Conservation (phyloP, 2,797 vertebrate species). For the Hozukius guyotensis region DNA sequence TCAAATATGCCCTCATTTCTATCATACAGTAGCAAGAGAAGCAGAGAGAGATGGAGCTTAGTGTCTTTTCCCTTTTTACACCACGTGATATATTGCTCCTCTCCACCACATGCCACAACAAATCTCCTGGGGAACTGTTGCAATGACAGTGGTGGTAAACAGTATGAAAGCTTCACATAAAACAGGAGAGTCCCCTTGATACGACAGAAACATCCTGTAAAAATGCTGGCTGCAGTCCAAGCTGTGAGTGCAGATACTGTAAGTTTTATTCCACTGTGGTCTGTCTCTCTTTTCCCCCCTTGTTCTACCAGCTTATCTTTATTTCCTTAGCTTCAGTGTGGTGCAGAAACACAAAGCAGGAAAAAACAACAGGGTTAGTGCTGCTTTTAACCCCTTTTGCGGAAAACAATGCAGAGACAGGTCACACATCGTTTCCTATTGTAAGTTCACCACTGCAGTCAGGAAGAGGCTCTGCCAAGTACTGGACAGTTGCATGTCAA, state of each 20-base stretch:
- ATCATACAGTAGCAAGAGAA: constrained; percentile 33
- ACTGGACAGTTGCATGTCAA: background rate
- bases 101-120: constrained; percentile 64
- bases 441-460: constrained; percentile 3
- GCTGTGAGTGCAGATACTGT: constrained; percentile 41
- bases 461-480: background rate
- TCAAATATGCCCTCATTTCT: constrained; percentile 45
- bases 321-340: constrained; percentile 2
- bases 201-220: constrained; percentile 62
- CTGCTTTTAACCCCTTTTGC: constrained; percentile 26
- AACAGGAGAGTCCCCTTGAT: constrained; percentile 63
- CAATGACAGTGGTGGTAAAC: constrained; percentile 76
- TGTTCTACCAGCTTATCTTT: constrained; percentile 13
- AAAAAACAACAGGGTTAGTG: constrained; percentile 30
- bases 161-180: constrained; percentile 74
- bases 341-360: constrained; percentile 44
- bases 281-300: background rate
- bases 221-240: constrained; percentile 64
- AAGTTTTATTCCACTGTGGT: constrained; percentile 40
- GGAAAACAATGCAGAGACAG: constrained; percentile 45
- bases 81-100: constrained; percentile 51
- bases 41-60: constrained; percentile 16
- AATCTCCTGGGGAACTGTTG: constrained; percentile 70
- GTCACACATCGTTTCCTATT: constrained; percentile 27
- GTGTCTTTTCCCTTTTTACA: constrained; percentile 7